Base-by-base conservation (phyloP, 2,888 invertebrate species). In the Platycheirus albimanus region DNA sequence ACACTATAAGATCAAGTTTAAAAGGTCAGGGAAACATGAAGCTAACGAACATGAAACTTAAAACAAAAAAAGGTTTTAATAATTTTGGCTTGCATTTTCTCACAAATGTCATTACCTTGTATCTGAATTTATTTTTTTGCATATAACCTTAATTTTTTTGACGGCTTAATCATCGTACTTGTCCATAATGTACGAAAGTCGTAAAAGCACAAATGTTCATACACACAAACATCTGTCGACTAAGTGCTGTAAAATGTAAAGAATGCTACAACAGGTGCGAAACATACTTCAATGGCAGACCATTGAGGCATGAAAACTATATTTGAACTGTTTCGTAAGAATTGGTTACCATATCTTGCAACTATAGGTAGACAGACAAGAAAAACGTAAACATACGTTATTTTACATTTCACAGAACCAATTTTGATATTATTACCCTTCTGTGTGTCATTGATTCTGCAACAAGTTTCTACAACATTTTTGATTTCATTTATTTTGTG, bases 1-100 rank as follows among this genome's bases (percentile, higher is more conserved):
- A 49, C 17, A 41, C 1, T 28, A 52, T 54, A 63, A 58, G 58
- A 76, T 76, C 80, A 81, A 81, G 80, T 70, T 64, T 30, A 76
- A 52, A 71, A 61, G 71, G 58, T 71, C 76, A 71, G 24, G 58
- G 64, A 49, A 64, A 20, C 1, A n/a, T n/a, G n/a, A n/a, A 30
- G 49, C 54, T 20, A 30, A 52, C 30, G n/a, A 51, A 36, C 41
- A 13, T n/a, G n/a, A 20, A 36, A 13, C 15, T 8, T 3, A 24
- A 33, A n/a, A 15, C 13, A 30, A 4, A 17, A 8, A 4, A 45
- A 2, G 6, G 47, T n/a, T 41, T 20, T 30, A 33, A 11, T 11
- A 51, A 24, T 15, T 28, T 41, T 1, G 7, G 3, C 8, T 47
- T 38, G 10, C n/a, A 19, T 24, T 58, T 75, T 58, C 6, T 71